These are phyloP conservation scores for Campopleginae sp. DNA, from an alignment of 2,888 invertebrate genomes.

Conservation along the genomic window DNA sequence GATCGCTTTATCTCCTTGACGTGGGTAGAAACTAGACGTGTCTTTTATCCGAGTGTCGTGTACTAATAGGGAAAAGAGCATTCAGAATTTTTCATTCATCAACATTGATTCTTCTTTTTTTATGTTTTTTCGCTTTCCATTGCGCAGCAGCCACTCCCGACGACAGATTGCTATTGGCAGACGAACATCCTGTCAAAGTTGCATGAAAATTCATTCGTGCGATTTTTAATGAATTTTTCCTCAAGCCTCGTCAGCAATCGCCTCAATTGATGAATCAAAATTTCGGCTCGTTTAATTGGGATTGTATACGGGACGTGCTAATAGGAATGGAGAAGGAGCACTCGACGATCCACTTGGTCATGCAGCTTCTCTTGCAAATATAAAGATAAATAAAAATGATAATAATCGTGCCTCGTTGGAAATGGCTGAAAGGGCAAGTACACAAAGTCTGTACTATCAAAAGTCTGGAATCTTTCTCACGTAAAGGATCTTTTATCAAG, in stretches of 20 bases:
- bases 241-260: neutral
- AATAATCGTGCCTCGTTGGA: conserved; percentile 14
- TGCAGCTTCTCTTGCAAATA: neutral
- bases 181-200: neutral
- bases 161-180: neutral
- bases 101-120: conserved; percentile 1
- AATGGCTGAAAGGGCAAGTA: conserved; percentile 17
- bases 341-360: neutral
- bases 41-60: conserved; percentile 50
- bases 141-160: neutral
- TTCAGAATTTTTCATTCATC: conserved; percentile 58
- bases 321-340: neutral
- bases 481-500: conserved; percentile 36
- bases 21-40: conserved; percentile 58
- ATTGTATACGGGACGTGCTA: neutral
- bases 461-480: conserved; percentile 44
- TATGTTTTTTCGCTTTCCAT: neutral
- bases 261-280: neutral
- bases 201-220: neutral
- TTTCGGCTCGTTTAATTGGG: neutral
- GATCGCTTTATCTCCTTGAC: conserved; percentile 41
- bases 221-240: neutral
- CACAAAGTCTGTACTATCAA: conserved; percentile 27
- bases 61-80: conserved; percentile 63
- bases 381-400: neutral